phyloP scores from a whole-genome alignment of 2,113 vertebrate genomes.

The Myanophis thanlyinensis region DNA sequence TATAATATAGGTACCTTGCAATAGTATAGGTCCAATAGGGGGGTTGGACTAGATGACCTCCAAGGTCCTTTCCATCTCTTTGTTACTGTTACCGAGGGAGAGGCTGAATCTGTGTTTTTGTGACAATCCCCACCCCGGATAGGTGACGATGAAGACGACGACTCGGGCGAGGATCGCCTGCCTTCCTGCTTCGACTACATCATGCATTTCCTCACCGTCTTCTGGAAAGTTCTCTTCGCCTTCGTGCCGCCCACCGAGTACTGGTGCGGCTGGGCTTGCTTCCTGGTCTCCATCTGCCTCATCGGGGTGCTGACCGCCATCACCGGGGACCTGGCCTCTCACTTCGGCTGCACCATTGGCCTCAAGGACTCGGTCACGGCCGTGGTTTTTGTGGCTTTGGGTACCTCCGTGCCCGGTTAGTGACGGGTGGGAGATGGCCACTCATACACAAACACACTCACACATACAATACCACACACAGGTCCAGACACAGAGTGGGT shows the following conservation, averaged over 20 bases:
- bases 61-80: neutral
- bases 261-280: slow-evolving; percentile 27
- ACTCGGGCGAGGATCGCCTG: slow-evolving; percentile 15
- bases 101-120: neutral
- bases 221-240: slow-evolving; percentile 28
- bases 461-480: neutral
- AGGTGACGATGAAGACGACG: slow-evolving; percentile 19
- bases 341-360: slow-evolving; percentile 25
- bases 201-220: slow-evolving; percentile 34
- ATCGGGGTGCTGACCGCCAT: slow-evolving; percentile 20
- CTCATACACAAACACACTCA: neutral
- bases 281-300: slow-evolving; percentile 21
- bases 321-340: slow-evolving; percentile 20
- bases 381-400: slow-evolving; percentile 13
- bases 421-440: neutral
- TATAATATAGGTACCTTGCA: too few species aligned
- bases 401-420: slow-evolving; percentile 28
- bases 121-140: neutral
- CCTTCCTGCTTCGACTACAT: slow-evolving; percentile 27
- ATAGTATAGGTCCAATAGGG: neutral
- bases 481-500: neutral
- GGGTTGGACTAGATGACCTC: neutral
- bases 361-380: slow-evolving; percentile 27
- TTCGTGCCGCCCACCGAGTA: slow-evolving; percentile 22
- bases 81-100: neutral